These are phyloP conservation scores for Drosophila auraria DNA, from an alignment of 1,140 invertebrate species.

Conservation along the genomic window DNA sequence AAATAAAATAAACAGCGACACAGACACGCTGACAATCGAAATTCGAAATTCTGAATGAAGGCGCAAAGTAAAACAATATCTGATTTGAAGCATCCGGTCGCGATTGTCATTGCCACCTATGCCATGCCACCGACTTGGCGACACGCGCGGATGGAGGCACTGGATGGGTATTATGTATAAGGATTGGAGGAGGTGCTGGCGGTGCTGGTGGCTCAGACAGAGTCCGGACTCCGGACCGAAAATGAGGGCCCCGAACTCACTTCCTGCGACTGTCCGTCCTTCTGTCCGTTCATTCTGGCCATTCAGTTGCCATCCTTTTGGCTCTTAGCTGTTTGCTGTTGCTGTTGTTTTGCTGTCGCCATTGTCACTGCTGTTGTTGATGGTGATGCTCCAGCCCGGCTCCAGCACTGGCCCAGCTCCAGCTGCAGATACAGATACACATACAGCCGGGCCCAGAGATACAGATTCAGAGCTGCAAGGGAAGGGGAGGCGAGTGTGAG, in stretches of 20 bases:
- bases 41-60: conserved; percentile 81
- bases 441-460: conserved; percentile 6
- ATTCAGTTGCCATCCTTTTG: conserved; percentile 54
- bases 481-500: conserved; percentile 56
- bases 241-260: conserved; percentile 67
- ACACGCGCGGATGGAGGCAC: conserved; percentile 44
- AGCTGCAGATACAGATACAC: conserved; percentile 32
- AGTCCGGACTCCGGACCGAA: conserved; percentile 15
- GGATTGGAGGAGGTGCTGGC: conserved; percentile 17
- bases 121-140: conserved; percentile 61
- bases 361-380: conserved; percentile 62
- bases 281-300: conserved; percentile 37
- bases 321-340: conserved; percentile 50
- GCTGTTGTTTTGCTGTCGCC: conserved; percentile 51
- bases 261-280: conserved; percentile 64
- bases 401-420: conserved; percentile 9
- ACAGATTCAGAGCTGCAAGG: conserved; percentile 4
- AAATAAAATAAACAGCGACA: conserved; percentile 49
- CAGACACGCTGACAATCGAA: conserved; percentile 81
- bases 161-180: conserved; percentile 24
- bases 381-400: conserved; percentile 47
- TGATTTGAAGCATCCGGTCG: conserved; percentile 84
- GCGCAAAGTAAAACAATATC: conserved; percentile 83
- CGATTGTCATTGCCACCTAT: conserved; percentile 83
- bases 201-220: conserved; percentile 26